Conservation (phyloP, 2,888 invertebrate genomes). For the Drosophila monieri region DNA sequence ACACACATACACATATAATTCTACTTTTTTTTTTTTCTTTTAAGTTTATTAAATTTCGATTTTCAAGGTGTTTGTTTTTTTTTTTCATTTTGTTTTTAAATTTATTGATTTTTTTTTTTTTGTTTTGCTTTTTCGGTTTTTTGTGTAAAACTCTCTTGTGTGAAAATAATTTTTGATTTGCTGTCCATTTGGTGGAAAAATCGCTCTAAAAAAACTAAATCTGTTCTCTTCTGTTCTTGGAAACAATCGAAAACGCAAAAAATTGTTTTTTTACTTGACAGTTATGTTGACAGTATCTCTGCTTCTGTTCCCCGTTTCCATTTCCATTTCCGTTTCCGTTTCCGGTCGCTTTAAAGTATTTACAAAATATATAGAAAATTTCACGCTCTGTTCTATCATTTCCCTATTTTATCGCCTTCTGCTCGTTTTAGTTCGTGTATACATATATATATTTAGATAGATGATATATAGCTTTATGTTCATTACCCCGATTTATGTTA, state of each 20-base stretch:
- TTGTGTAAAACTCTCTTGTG: constrained; percentile 40
- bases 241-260: constrained; percentile 6
- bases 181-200: constrained; percentile 47
- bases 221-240: constrained; percentile 4
- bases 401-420: constrained; percentile 3
- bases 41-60: constrained; percentile 28
- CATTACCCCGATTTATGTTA: constrained; percentile 24
- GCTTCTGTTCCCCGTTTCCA: neutral
- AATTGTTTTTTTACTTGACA: neutral
- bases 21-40: constrained; percentile 1
- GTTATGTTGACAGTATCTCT: neutral
- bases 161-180: constrained; percentile 54
- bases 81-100: constrained; percentile 22
- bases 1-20: constrained; percentile 42
- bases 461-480: constrained; percentile 45
- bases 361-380: constrained; percentile 45
- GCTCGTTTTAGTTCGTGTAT: constrained; percentile 32
- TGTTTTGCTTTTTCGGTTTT: constrained; percentile 13
- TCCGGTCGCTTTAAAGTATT: constrained; percentile 33
- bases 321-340: neutral
- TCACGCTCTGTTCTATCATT: constrained; percentile 6
- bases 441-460: constrained; percentile 32
- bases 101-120: constrained; percentile 35
- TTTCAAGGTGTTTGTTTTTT: constrained; percentile 28
- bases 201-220: constrained; percentile 15